phyloP scores from a whole-genome alignment of 1,140 invertebrate species.

The Drosophila arawakana region DNA sequence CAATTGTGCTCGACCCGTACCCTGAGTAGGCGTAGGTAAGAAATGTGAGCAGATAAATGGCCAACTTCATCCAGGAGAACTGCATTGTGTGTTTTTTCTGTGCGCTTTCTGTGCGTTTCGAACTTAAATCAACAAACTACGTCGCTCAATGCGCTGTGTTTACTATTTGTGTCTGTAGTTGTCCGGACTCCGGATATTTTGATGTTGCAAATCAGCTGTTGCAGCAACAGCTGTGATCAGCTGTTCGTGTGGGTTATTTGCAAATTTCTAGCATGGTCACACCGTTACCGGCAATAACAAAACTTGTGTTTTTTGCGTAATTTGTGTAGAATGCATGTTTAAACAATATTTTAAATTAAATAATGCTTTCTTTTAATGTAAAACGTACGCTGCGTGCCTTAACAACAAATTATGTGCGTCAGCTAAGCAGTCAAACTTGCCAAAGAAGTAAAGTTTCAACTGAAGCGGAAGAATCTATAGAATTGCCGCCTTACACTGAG shows the following conservation, averaged over 20 bases:
- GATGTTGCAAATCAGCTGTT: slow-evolving; percentile 42
- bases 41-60: slow-evolving; percentile 91
- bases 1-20: slow-evolving; percentile 90
- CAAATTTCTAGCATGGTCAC: slow-evolving; percentile 3
- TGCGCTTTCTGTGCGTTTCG: neutral
- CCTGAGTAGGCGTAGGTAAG: slow-evolving; percentile 91
- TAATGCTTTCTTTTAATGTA: slow-evolving; percentile 22
- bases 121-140: neutral
- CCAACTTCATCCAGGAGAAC: slow-evolving; percentile 90
- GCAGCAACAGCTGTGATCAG: slow-evolving; percentile 17
- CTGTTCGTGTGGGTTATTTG: slow-evolving; percentile 15
- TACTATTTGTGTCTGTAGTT: slow-evolving; percentile 10
- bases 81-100: slow-evolving; percentile 85
- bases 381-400: slow-evolving; percentile 7
- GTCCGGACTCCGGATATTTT: slow-evolving; percentile 27
- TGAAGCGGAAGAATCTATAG: slow-evolving; percentile 4
- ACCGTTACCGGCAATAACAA: slow-evolving; percentile 25
- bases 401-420: slow-evolving; percentile 5
- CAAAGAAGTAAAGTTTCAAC: neutral
- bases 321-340: slow-evolving; percentile 1
- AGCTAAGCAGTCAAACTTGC: slow-evolving; percentile 4
- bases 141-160: neutral
- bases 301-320: slow-evolving; percentile 24
- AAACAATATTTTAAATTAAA: slow-evolving; percentile 17
- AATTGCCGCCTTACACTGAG: slow-evolving; percentile 49